Base-by-base conservation (phyloP, 2,888 invertebrate species). In the Panopea generosa region DNA sequence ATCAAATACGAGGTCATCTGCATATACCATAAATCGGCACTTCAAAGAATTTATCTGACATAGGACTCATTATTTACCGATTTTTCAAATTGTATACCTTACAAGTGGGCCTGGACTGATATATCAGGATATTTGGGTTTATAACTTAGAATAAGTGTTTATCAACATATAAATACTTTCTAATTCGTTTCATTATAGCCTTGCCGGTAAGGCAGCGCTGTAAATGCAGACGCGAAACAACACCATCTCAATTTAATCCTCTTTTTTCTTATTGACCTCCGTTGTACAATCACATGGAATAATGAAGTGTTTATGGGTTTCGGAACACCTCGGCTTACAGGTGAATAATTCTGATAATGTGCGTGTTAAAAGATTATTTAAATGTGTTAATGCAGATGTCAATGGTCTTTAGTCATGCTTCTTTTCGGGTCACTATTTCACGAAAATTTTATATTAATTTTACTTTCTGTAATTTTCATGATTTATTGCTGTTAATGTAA, bases 41-140 rank as follows among this genome's bases (percentile, higher is more conserved):
- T 77, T 86, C 85, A 86, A 87, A 87, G 84, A 69, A 55, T 76
- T 66, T 45, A 62, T 66, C 75, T 81, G 82, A 79, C 80, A 77
- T 69, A 49, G 73, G 68, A 68, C 77, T 74, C 73, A 87, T 87
- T 82, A 84, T 84, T 85, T 84, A 68, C 81, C 79, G 68, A 87
- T 87, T 87, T 86, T 84, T 86, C 87, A 87, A 84, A 85, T 77
- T 72, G 81, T 80, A 72, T 78, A 76, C 78, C 67, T 69, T 76
- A 69, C 57, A 68, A 56, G 70, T 67, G 49, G 56, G 72, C 69
- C 77, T 72, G 72, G 65, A 24, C 69, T 50, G 57, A 47, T 72
- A 65, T 61, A 63, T 45, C 49, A 45, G 62, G 70, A 57, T 61
- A 63, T 73, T 62, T 65, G 33, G 56, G 67, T 74, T 70, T 73